Percentiles rank a stretch among this genome's conserved stretches.
Evolutionary conservation across 2,797 vertebrate species (phyloP).

Genomic region (Pangasius sanitwongsei): DNA sequence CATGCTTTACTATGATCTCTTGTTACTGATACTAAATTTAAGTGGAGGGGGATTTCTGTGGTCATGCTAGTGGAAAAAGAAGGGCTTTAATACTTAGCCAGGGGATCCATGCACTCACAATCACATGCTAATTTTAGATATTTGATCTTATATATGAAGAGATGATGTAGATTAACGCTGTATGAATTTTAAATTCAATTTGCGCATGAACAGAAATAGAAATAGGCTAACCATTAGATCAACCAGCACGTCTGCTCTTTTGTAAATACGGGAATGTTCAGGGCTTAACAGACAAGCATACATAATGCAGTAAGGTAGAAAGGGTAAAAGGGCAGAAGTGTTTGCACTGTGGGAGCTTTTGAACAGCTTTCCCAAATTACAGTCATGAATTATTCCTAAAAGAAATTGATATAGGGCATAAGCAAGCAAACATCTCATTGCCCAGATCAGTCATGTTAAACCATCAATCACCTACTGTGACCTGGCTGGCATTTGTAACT

Average conservation of each 20-base stretch:
- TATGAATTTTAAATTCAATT: conserved; percentile 27
- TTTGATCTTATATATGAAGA: background rate
- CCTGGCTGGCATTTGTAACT: background rate
- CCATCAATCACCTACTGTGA: background rate
- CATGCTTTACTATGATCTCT: background rate
- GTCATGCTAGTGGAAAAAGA: background rate
- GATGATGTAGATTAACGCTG: background rate
- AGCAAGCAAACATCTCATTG: conserved; percentile 3
- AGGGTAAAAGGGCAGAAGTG: background rate
- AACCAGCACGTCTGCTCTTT: background rate
- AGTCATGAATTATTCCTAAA: conserved; percentile 1
- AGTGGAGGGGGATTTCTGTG: background rate
- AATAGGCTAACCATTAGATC: background rate
- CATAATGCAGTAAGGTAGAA: conserved; percentile 1
- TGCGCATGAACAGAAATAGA: background rate
- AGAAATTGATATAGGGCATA: background rate
- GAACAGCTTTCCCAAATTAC: conserved; percentile 2
- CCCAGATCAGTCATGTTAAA: background rate
- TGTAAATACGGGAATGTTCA: background rate
- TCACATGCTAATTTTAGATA: conserved; percentile 29
- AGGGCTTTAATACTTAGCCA: conserved; percentile 24
- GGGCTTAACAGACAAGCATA: background rate
- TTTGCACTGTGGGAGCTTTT: background rate
- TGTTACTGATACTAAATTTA: conserved; percentile 16
- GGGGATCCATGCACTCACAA: background rate